Base-by-base conservation (phyloP, 2,113 vertebrate species). In the Cyanistes caeruleus region DNA sequence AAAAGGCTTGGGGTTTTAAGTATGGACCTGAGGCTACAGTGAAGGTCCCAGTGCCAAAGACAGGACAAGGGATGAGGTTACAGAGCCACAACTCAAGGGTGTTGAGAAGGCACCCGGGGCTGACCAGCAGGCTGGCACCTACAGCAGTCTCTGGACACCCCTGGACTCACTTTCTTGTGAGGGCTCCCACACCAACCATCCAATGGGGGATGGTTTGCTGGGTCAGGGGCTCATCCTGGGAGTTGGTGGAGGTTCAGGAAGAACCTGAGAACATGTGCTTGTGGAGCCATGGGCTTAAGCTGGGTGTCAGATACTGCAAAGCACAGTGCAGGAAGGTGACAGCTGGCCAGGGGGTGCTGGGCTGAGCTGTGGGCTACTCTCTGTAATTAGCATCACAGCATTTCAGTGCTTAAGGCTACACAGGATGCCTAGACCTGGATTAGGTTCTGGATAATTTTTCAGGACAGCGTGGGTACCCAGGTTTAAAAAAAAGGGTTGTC, bases 361-460 rank as follows among this genome's bases (percentile, higher is more conserved):
- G 31, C 37, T 48, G 23, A 74, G 30, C 35, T 39, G 30, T 31
- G 21, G 11, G 13, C 60, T 48, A 3, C 15, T 65, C 15, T n/a
- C 20, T 6, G 1, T 16, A 35, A 60, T 46, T 3, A 3, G 17
- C 14, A 46, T 31, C 30, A 17, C 0, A 8, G 10, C 0, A 2
- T 84, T 80, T 76, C 63, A 70, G 35, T 51, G 52, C 58, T 52
- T 41, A 25, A 37, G 46, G 33, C 67, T 65, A 18, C 27, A 20
- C 1, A 9, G 31, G 30, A 62, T 48, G 43, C 21, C 21, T 67
- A 63, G 27, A 48, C 8, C 14, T 80, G 52, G n/a, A 53, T 72
- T 62, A 62, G 15, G 6, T 84, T 52, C 35, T 39, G 15, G 13
- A 35, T 59, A 35, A 17, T 39, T 62, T 80, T 65, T 76, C 58